Evolutionary conservation across 1,140 invertebrate species (phyloP).

Genomic region (Oryctes rhinoceros): DNA sequence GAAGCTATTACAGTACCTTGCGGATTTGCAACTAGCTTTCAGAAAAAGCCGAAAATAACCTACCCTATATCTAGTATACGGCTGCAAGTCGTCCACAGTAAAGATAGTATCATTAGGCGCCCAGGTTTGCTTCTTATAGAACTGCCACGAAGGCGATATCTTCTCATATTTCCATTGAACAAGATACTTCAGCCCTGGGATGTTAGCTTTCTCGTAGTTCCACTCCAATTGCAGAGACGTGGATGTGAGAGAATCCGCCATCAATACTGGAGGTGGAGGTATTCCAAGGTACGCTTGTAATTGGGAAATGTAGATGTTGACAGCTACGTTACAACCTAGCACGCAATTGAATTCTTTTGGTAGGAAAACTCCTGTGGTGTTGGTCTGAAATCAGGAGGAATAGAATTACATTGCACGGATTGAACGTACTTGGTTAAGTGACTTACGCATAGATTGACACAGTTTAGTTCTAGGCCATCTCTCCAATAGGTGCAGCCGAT

Average conservation of each 20-base stretch:
- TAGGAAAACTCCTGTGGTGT: constrained; percentile 70
- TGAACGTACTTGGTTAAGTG: background rate
- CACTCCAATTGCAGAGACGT: constrained; percentile 83
- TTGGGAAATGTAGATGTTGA: constrained; percentile 77
- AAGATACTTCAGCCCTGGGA: constrained; percentile 70
- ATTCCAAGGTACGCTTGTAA: constrained; percentile 74
- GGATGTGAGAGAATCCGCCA: constrained; percentile 76
- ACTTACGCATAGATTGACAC: constrained; percentile 78
- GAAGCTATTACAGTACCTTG: too few species aligned
- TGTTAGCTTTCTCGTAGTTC: constrained; percentile 66
- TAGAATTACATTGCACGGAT: background rate
- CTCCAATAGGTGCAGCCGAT: constrained; percentile 75
- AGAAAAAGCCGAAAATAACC: background rate
- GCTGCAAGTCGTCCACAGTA: constrained; percentile 77
- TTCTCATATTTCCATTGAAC: constrained; percentile 81
- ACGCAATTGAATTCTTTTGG: constrained; percentile 79
- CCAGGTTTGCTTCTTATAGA: constrained; percentile 75
- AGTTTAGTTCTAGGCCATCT: constrained; percentile 71
- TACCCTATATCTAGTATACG: constrained; percentile 87
- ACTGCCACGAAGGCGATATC: constrained; percentile 73
- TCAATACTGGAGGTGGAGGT: constrained; percentile 76
- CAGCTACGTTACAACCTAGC: constrained; percentile 80
- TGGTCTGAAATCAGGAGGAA: constrained; percentile 66
- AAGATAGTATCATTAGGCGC: constrained; percentile 71
- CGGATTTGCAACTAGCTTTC: too few species aligned